A percentile compares a stretch with the other conserved stretches of the same genome.
These are phyloP conservation scores for Anoplius nigerrimus DNA, from an alignment of 2,888 invertebrate species.

Conservation along the genomic window DNA sequence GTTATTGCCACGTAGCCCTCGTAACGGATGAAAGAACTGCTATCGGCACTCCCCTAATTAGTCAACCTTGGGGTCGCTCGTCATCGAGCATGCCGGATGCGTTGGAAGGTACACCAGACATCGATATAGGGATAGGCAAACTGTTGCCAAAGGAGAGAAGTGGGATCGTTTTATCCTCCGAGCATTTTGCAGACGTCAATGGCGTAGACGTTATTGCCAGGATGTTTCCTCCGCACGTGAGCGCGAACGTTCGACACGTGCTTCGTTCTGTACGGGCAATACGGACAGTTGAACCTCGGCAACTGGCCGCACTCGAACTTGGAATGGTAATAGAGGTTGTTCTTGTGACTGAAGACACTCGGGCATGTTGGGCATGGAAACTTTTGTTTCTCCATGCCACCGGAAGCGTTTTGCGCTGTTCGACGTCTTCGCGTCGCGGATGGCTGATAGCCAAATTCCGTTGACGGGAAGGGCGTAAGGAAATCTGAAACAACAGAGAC, in stretches of 20 bases:
- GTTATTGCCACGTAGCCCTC: no score
- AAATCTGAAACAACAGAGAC: constrained; percentile 46
- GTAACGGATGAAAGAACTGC: no score
- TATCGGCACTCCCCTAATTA: no score
- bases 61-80: no score
- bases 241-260: constrained; percentile 68
- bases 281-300: constrained; percentile 71
- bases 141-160: no score
- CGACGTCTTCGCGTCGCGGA: background rate
- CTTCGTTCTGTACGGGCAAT: constrained; percentile 67
- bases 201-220: constrained; percentile 47
- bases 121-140: no score
- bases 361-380: constrained; percentile 61
- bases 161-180: constrained; percentile 1
- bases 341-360: constrained; percentile 64
- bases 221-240: constrained; percentile 66
- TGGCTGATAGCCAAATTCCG: constrained; percentile 10
- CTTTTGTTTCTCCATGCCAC: constrained; percentile 30
- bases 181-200: constrained; percentile 58
- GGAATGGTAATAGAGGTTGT: constrained; percentile 65
- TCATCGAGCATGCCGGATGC: no score
- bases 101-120: no score
- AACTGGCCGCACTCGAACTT: constrained; percentile 69
- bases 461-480: background rate
- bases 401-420: no score